Evolutionary conservation across 2,113 vertebrate species (phyloP), one percentile per base, ranked within the genome.

Genomic region (Pteropus alecto): DNA sequence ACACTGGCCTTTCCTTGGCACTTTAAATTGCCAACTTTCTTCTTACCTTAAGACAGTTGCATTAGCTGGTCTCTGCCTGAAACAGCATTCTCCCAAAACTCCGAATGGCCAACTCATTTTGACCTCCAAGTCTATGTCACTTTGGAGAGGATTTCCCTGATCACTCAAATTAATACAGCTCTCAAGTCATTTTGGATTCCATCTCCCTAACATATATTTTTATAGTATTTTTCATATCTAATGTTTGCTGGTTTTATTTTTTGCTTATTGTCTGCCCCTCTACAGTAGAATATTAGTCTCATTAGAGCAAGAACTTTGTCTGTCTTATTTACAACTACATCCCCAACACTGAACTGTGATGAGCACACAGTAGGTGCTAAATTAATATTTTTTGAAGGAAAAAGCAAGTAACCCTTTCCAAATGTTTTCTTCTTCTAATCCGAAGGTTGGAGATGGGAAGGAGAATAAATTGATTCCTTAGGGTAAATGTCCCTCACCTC

Each of bases 351-450:
- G 33, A 92, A 46, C 2, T 94, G 14, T 38, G 9, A 78, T 46
- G 61, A 92, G 15, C 22, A 79, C 12, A 79, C 18, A 65, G 9
- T 54, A 74, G 9, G 24, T 46, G 11, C 24, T 85, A 87, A 74
- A 67, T 77, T 77, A 33, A 41, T 15, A 84, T 43, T 76, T 93
- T 90, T 88, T 26, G 48, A 95, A 33, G 65, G 3, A 73, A 46
- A 93, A 92, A 87, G 12, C 41, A 28, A 77, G 61, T 65, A 77
- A 41, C 19, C 16, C 5, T 76, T 21, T 14, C n/a, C 87, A 30
- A 85, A 48, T 68, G 68, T 67, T 95, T 21, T 84, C 86, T 68
- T 79, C 38, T 79, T 83, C 56, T 94, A 58, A 89, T 87, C 48
- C 95, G 21, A 46, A 48, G 13, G 7, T 9, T n/a, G 18, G n/a